Evolutionary conservation across 1,140 invertebrate species (phyloP), one percentile per base, ranked within the genome.

Genomic region (Drosophila asahinai): DNA sequence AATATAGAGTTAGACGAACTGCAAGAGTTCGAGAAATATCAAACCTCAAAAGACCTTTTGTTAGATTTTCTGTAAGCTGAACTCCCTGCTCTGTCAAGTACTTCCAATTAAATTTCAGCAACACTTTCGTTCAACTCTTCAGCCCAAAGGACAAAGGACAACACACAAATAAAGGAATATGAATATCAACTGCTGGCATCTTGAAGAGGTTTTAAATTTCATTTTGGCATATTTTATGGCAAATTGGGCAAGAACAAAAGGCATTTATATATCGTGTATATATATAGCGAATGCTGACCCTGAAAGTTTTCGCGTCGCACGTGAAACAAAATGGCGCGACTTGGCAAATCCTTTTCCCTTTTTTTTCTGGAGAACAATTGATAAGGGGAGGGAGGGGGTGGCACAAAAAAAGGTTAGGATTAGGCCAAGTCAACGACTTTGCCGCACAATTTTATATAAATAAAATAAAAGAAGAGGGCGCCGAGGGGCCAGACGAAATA

Each of bases 401-500:
- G n/a, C 4, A 36, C 17, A 11, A 8, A 47, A 47, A 60, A 61
- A 36, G 67, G 38, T 36, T 60, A 27, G 70, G 67, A 73, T 73
- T 73, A 51, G 67, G 70, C 67, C 70, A 73, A 73, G 70, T 73
- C 70, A 73, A 72, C 45, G 66, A 73, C 70, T 73, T 22, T 59
- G 67, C 43, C 52, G 54, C 67, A 72, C 67, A 59, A 60, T 51
- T 71, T 55, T 71, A 73, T 83, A 80, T 70, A 87, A 80, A 87
- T 70, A 77, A 83, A 73, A 57, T 36, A 51, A 22, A 3, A 72
- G 36, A 30, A 25, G 43, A 52, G 6, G 36, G 14, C 66, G 38
- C 36, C 2, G 36, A 38, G 40, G 40, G 64, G 33, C 64, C 84
- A 87, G 86, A 90, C 84, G 80, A 89, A 84, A 84, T 84, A 84